phyloP scores from a whole-genome alignment of 2,888 invertebrate species.

The Callyntrura sp. region DNA sequence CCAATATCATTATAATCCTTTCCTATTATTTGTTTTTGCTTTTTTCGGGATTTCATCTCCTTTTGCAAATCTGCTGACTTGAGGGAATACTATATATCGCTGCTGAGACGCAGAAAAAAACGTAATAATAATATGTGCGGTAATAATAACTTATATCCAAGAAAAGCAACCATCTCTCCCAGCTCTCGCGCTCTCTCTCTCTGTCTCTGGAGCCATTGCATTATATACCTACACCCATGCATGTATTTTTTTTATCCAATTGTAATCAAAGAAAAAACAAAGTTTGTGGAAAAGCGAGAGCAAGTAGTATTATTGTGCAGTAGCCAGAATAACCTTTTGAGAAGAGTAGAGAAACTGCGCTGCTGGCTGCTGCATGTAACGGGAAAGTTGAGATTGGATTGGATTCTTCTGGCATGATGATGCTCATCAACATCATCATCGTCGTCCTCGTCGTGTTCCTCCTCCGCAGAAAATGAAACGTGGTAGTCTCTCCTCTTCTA shows the following conservation, averaged over 20 bases:
- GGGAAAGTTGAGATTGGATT: constrained; percentile 50
- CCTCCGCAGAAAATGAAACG: constrained; percentile 3
- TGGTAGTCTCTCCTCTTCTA: background rate
- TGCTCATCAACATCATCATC: constrained; percentile 25
- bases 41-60: constrained; percentile 27
- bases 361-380: constrained; percentile 26
- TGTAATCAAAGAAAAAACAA: constrained; percentile 41
- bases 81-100: constrained; percentile 13
- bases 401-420: constrained; percentile 39
- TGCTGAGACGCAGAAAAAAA: constrained; percentile 29
- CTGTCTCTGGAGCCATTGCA: constrained; percentile 49
- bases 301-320: background rate
- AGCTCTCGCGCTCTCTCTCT: too few relatives aligned
- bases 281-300: background rate
- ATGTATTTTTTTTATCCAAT: constrained; percentile 10
- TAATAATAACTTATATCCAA: background rate
- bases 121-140: constrained; percentile 33
- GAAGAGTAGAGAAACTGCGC: background rate
- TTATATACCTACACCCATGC: background rate
- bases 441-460: background rate
- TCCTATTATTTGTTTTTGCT: constrained; percentile 11
- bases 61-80: constrained; percentile 70
- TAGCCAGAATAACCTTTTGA: background rate
- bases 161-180: background rate
- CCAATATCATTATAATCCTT: constrained; percentile 21